These are phyloP conservation scores for Desmodus rotundus DNA, from an alignment of 2,113 vertebrate species.

Conservation along the genomic window DNA sequence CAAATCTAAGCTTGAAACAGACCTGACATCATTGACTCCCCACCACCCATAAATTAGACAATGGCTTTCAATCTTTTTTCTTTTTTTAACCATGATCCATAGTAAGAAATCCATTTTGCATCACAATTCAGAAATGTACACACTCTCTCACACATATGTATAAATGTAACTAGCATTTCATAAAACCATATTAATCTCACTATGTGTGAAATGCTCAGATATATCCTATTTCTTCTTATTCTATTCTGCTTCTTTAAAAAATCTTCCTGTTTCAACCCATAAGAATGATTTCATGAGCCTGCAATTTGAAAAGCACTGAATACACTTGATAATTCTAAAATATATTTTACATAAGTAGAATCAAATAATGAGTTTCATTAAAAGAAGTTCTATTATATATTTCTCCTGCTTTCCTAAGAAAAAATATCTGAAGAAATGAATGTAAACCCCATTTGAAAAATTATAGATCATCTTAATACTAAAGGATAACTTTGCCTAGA, in stretches of 20 bases:
- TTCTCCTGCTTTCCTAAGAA: slow-evolving; percentile 10
- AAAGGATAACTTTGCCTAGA: slow-evolving; percentile 1
- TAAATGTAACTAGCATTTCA: neutral
- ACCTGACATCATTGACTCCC: neutral
- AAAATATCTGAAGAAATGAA: neutral
- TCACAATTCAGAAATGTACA: neutral
- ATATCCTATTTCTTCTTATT: neutral
- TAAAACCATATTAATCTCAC: neutral
- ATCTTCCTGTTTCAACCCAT: neutral
- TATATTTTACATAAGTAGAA: neutral
- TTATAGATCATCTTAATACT: neutral
- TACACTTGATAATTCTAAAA: neutral
- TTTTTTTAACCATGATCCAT: neutral
- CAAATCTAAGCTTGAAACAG: neutral
- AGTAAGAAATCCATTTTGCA: slow-evolving; percentile 1
- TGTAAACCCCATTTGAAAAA: neutral
- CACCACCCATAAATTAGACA: neutral
- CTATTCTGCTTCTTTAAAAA: neutral
- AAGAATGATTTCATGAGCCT: neutral
- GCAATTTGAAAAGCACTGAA: neutral
- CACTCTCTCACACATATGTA: neutral
- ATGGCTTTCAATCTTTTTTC: neutral
- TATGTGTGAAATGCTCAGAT: neutral
- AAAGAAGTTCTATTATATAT: neutral
- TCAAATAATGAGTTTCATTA: neutral